phyloP scores from a whole-genome alignment of 2,797 vertebrate genomes.

The Cossypha polioptera region DNA sequence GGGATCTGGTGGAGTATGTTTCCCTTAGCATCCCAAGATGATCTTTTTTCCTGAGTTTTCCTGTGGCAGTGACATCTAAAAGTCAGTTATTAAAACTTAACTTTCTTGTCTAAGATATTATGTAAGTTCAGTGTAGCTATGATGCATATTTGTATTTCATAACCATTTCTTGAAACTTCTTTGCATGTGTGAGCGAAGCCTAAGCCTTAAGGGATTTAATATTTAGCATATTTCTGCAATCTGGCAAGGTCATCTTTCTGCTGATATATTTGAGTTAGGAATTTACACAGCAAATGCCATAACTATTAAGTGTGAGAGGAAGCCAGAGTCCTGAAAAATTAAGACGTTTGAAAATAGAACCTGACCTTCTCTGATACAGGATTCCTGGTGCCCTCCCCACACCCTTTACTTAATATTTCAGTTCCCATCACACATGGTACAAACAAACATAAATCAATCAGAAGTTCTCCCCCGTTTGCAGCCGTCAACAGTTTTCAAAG shows the following conservation, averaged over 20 bases:
- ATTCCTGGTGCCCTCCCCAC: not conserved
- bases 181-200: constrained; percentile 21
- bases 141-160: constrained; percentile 6
- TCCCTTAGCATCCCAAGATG: not conserved
- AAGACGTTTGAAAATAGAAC: constrained; percentile 19
- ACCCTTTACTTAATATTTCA: not conserved
- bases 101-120: not conserved
- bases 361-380: not conserved
- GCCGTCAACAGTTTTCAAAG: not conserved
- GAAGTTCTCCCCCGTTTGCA: not conserved
- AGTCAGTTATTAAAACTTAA: not conserved
- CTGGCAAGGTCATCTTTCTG: constrained; percentile 56
- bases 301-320: constrained; percentile 30
- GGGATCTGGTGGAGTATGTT: not conserved
- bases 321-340: constrained; percentile 34
- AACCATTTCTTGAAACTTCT: constrained; percentile 52
- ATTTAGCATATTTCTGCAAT: constrained; percentile 58
- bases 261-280: constrained; percentile 48
- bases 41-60: not conserved
- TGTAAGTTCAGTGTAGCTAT: not conserved
- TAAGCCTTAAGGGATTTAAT: constrained; percentile 48
- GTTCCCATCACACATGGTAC: not conserved
- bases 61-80: not conserved
- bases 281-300: constrained; percentile 46
- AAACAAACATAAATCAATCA: constrained; percentile 6